These are phyloP conservation scores for Hesperophylax magnus DNA, from an alignment of 1,140 invertebrate genomes.

Conservation along the genomic window DNA sequence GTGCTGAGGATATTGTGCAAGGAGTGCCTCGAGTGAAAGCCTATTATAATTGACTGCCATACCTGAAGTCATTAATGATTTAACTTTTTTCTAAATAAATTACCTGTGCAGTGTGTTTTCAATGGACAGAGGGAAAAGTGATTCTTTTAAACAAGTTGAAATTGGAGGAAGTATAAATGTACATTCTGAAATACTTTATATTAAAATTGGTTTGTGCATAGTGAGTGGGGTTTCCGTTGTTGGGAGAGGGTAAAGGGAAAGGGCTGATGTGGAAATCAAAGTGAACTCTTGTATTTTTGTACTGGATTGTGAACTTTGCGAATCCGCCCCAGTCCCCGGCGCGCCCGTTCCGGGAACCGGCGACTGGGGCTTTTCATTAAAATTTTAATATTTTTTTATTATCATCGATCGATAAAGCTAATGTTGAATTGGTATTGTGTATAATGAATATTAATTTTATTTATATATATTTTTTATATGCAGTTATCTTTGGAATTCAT, in stretches of 20 bases:
- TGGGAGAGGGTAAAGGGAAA: not conserved
- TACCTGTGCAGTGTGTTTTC: conserved; percentile 35
- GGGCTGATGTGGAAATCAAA: conserved; percentile 24
- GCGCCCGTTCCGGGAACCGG: not conserved
- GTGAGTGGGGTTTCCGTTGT: too few species aligned
- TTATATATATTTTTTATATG: conserved; percentile 35
- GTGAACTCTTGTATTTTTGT: conserved; percentile 55
- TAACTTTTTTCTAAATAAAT: conserved; percentile 35
- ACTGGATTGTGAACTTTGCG: conserved; percentile 49
- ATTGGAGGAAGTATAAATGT: conserved; percentile 34
- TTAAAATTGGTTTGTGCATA: conserved; percentile 36
- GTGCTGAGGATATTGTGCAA: not conserved
- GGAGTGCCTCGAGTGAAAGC: conserved; percentile 21
- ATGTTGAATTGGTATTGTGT: conserved; percentile 36
- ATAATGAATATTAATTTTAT: conserved; percentile 39
- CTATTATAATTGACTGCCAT: conserved; percentile 21
- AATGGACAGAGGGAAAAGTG: conserved; percentile 49
- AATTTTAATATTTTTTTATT: conserved; percentile 48
- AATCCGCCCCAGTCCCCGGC: conserved; percentile 46
- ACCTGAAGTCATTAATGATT: conserved; percentile 30
- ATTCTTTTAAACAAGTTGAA: conserved; percentile 22
- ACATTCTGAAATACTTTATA: conserved; percentile 43
- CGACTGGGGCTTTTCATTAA: conserved; percentile 51
- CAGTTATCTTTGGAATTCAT: conserved; percentile 27
- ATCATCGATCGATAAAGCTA: conserved; percentile 9